Conservation (phyloP, 2,113 vertebrate genomes). For the Myotis brandtii region DNA sequence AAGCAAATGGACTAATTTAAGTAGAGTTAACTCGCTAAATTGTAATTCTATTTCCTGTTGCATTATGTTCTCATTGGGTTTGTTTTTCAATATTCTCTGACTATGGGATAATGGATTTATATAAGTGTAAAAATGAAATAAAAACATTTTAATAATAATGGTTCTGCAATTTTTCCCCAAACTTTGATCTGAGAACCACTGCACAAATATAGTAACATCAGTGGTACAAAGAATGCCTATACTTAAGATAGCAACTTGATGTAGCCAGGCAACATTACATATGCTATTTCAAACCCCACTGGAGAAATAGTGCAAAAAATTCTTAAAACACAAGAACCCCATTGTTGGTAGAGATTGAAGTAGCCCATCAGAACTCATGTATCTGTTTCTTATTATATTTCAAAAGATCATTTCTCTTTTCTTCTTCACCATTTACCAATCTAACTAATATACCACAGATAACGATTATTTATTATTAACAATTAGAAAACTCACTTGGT, state of each 20-base stretch:
- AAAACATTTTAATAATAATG: background rate
- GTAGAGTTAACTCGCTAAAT: background rate
- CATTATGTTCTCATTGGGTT: background rate
- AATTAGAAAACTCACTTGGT: background rate
- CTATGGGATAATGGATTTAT: background rate
- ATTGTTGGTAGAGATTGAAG: background rate
- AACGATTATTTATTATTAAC: background rate
- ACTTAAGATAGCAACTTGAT: background rate
- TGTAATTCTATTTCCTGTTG: background rate
- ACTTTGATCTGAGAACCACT: background rate
- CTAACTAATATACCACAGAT: background rate
- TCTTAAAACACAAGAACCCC: background rate
- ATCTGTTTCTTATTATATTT: background rate
- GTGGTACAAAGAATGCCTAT: background rate
- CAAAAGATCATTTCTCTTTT: conserved; percentile 2
- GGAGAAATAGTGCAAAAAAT: background rate
- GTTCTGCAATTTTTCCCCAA: background rate
- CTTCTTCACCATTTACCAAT: background rate
- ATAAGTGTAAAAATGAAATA: background rate
- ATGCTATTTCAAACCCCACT: background rate
- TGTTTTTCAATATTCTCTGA: conserved; percentile 3
- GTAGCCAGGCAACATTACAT: background rate
- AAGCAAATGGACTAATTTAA: background rate
- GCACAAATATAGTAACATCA: background rate
- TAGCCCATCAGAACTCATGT: background rate